Evolutionary conservation across 2,888 invertebrate species (phyloP), one percentile per base, ranked within the genome.

Genomic region (Coronaproctus castanopsis): DNA sequence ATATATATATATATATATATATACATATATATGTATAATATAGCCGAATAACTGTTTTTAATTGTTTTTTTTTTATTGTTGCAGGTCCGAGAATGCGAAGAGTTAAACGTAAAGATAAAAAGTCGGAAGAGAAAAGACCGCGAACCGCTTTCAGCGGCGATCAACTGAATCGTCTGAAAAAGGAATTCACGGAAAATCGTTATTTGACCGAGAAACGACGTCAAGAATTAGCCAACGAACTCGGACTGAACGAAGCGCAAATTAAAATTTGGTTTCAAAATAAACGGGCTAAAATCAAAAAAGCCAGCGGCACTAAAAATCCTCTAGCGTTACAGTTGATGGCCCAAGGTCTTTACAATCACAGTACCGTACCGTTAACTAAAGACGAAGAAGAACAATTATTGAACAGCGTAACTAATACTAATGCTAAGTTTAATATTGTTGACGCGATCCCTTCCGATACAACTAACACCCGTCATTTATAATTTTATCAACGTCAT

Each of bases 201-300:
- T 87, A 96, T 76, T 78, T 97, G 67, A 95, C 93, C 1, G 96
- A 96, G 72, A 79, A 87, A 62, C 76, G 95, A 65, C 78, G 96
- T 53, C 91, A 91, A 71, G 83, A 88, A 65, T 75, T 96, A 63
- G 92, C 93, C n/a, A 78, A 83, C 2, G 92, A 93, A 68, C 76
- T 96, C 61, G 87, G 89, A 1, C 77, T 96, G 62, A 93, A 95
- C 67, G 96, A 97, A 72, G 91, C 92, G 0, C 96, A 96, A 75
- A 96, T 91, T 71, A 93, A 93, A 77, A 92, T 93, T 72, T 93
- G 91, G 92, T 91, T 92, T 76, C 90, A 95, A 76, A 93, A 95
- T 75, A 93, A 95, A 72, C 78, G 95, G 19, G 96, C 96, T 64
- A 95, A 95, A 75, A 85, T 93, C 72, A 96, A 96, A 78, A 95